Evolutionary conservation across 1,140 invertebrate genomes (phyloP).

Genomic region (Drosophila parvula): DNA sequence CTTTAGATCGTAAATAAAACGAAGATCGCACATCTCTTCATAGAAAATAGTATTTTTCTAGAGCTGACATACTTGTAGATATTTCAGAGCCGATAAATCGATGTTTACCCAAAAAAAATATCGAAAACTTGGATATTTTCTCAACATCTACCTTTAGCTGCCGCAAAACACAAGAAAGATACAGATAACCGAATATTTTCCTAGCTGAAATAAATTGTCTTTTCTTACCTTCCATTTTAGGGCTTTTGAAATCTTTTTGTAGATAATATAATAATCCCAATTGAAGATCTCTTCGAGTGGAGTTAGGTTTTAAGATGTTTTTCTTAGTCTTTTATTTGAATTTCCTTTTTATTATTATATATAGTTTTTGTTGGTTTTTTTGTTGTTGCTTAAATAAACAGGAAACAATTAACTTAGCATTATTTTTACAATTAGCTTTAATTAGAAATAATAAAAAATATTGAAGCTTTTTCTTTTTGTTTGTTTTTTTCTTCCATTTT

Average conservation of each 20-base stretch:
- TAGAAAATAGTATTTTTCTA: no score
- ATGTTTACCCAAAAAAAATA: no score
- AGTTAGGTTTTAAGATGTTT: not conserved
- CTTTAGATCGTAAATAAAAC: not conserved
- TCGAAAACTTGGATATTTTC: no score
- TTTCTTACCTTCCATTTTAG: no score
- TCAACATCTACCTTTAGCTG: no score
- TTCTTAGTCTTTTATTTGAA: constrained; percentile 42
- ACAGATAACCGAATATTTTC: no score
- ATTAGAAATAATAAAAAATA: constrained; percentile 79
- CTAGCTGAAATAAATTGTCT: not conserved
- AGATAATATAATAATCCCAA: no score
- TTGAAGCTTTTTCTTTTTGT: constrained; percentile 70
- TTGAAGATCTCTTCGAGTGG: not conserved
- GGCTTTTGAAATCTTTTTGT: no score
- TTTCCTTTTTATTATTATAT: constrained; percentile 52
- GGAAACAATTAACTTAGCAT: constrained; percentile 80
- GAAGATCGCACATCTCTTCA: no score
- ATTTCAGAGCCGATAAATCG: no score
- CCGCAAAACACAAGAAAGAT: no score
- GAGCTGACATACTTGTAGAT: no score
- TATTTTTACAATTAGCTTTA: constrained; percentile 74
- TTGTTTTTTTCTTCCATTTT: constrained; percentile 31
- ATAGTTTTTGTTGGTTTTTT: constrained; percentile 39
- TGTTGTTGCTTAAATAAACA: constrained; percentile 79